Percentiles rank a stretch among this genome's conserved stretches.
These are phyloP conservation scores for Lithophane semibrunnea DNA, from an alignment of 2,888 invertebrate genomes.

Conservation along the genomic window DNA sequence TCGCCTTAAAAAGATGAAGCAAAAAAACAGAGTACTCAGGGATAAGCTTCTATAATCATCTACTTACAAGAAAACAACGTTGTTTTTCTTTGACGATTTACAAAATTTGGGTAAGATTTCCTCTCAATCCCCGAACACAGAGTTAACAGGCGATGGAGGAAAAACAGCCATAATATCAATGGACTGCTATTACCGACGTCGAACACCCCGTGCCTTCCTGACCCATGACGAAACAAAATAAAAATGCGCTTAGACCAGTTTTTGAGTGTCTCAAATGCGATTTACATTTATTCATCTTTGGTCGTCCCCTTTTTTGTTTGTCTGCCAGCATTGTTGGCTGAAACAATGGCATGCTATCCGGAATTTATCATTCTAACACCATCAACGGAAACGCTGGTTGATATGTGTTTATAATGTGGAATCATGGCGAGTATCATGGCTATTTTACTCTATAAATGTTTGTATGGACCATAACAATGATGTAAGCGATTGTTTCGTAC, in stretches of 20 bases:
- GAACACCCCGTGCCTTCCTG: slow-evolving; percentile 47
- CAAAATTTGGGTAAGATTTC: slow-evolving; percentile 40
- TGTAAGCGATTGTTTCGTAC: slow-evolving; percentile 76
- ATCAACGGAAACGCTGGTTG: slow-evolving; percentile 87
- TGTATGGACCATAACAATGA: slow-evolving; percentile 81
- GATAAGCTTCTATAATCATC: slow-evolving; percentile 41
- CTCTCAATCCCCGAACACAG: slow-evolving; percentile 31
- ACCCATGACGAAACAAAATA: slow-evolving; percentile 65
- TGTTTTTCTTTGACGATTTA: slow-evolving; percentile 49
- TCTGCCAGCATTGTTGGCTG: slow-evolving; percentile 85
- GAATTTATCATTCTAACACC: slow-evolving; percentile 89
- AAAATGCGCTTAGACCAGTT: slow-evolving; percentile 78
- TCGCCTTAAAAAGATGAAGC: slow-evolving; percentile 17
- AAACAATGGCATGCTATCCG: slow-evolving; percentile 89
- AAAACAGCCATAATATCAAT: slow-evolving; percentile 60
- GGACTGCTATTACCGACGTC: slow-evolving; percentile 43
- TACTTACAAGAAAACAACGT: slow-evolving; percentile 37
- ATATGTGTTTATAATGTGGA: slow-evolving; percentile 89
- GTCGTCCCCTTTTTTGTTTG: slow-evolving; percentile 83
- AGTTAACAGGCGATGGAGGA: slow-evolving; percentile 39
- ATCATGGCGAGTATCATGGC: slow-evolving; percentile 85
- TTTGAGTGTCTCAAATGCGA: slow-evolving; percentile 79
- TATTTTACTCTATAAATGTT: slow-evolving; percentile 84
- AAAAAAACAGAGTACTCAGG: slow-evolving; percentile 27
- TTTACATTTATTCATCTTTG: slow-evolving; percentile 87